These are phyloP conservation scores for Hylyphantes graminicola DNA, from an alignment of 1,140 invertebrate genomes.

Conservation along the genomic window DNA sequence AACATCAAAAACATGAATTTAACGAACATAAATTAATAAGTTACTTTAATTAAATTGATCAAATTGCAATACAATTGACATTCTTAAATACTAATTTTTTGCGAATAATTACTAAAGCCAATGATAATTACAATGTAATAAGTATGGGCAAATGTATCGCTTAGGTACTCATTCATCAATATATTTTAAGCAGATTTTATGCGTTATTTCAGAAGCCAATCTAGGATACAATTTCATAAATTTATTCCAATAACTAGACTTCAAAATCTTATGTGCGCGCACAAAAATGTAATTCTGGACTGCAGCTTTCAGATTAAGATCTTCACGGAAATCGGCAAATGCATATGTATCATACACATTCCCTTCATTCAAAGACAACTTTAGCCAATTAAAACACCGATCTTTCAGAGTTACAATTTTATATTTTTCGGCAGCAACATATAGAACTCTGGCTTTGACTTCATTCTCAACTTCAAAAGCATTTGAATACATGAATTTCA, in stretches of 20 bases:
- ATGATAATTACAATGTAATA: too few relatives aligned
- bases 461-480: background rate
- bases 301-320: background rate
- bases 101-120: too few relatives aligned
- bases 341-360: background rate
- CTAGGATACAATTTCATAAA: background rate
- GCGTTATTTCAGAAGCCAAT: constrained; percentile 1
- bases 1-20: too few relatives aligned
- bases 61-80: too few relatives aligned
- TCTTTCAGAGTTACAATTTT: background rate
- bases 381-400: background rate
- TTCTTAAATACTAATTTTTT: too few relatives aligned
- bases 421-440: background rate
- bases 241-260: background rate
- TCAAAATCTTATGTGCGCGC: background rate
- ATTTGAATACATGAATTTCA: background rate
- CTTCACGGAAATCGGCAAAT: background rate
- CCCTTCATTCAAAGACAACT: background rate
- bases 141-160: too few relatives aligned
- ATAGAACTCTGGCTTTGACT: background rate
- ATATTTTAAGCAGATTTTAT: too few relatives aligned
- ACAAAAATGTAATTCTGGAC: background rate
- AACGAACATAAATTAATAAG: too few relatives aligned
- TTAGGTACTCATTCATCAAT: too few relatives aligned
- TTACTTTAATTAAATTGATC: too few relatives aligned